Percentiles rank a stretch among this genome's conserved stretches.
Conservation (phyloP, 2,113 vertebrate species). For the Siphamia tubifer region DNA sequence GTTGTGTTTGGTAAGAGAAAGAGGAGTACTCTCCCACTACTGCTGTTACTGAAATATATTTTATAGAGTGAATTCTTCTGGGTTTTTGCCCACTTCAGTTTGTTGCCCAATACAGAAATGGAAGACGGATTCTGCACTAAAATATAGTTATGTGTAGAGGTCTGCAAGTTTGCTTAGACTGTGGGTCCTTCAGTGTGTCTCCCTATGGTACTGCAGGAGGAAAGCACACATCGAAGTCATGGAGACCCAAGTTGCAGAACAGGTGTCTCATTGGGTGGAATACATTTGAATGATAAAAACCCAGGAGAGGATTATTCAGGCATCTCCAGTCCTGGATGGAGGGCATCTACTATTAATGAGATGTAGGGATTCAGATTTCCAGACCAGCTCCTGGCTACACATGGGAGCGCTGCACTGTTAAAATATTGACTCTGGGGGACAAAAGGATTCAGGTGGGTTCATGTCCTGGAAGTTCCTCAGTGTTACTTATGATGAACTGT, state of each 20-base stretch:
- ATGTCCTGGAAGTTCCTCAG: conserved; percentile 47
- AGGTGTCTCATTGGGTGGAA: conserved; percentile 70
- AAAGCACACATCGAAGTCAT: conserved; percentile 28
- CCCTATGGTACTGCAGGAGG: conserved; percentile 2
- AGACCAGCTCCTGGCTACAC: conserved; percentile 60
- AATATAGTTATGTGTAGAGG: background rate
- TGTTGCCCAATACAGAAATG: background rate
- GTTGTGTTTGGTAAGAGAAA: conserved; percentile 41
- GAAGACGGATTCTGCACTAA: background rate
- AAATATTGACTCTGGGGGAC: conserved; percentile 62
- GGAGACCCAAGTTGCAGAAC: conserved; percentile 55
- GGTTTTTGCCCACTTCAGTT: conserved; percentile 20
- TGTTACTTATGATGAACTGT: conserved; percentile 39
- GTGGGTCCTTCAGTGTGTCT: background rate
- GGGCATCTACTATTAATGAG: conserved; percentile 76
- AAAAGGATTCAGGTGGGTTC: conserved; percentile 53
- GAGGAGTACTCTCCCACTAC: conserved; percentile 27
- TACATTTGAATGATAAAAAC: conserved; percentile 78
- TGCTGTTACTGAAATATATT: conserved; percentile 45
- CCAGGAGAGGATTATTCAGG: conserved; percentile 70
- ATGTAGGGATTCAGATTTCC: conserved; percentile 71
- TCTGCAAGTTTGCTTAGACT: conserved; percentile 20
- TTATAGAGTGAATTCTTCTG: conserved; percentile 35
- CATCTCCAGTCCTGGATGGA: conserved; percentile 61
- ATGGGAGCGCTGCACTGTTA: conserved; percentile 54